Evolutionary conservation across 2,888 invertebrate genomes (phyloP), one percentile per base, ranked within the genome.

Genomic region (Ypsolopha sequella): DNA sequence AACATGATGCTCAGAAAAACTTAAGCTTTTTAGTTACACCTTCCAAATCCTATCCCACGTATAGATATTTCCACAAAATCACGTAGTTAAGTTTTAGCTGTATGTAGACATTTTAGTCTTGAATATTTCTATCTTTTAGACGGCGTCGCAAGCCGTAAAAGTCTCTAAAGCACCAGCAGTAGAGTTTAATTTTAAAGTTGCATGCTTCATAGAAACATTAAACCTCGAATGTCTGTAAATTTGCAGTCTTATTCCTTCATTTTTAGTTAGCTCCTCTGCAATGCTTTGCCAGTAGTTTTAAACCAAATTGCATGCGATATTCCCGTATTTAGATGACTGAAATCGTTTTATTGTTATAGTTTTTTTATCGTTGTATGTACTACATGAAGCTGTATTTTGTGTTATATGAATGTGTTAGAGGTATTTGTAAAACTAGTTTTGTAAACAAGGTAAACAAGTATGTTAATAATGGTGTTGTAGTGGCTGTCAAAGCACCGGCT

Each of bases 201-300:
- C 33, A 41, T 9, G 51, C 53, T 58, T 55, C 54, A 63, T 63
- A 68, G 75, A 73, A 76, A 75, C 78, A 76, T 79, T 79, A 80
- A 80, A 73, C 68, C 68, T 35, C 62, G 72, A 78, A 80, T 73
- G 79, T 80, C 82, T 80, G 81, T 75, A 80, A 80, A 82, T 78
- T 80, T 74, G 73, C 73, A 64, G 73, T 82, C 73, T 78, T 80
- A 79, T 78, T 81, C 80, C 79, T 81, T 81, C 76, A 80, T 80
- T 84, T 82, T 81, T 80, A 80, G 79, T 80, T 78, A 76, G 78
- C 70, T 73, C 67, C 69, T 77, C 77, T 66, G 79, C 80, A 80
- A 68, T 73, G 84, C 81, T 76, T 79, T 65, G 73, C 76, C 65
- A 66, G 71, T 73, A 65, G 67, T 62, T 65, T 58, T 73, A 59